Base-by-base conservation (phyloP, 1,140 invertebrate species). In the Eupeodes corollae region DNA sequence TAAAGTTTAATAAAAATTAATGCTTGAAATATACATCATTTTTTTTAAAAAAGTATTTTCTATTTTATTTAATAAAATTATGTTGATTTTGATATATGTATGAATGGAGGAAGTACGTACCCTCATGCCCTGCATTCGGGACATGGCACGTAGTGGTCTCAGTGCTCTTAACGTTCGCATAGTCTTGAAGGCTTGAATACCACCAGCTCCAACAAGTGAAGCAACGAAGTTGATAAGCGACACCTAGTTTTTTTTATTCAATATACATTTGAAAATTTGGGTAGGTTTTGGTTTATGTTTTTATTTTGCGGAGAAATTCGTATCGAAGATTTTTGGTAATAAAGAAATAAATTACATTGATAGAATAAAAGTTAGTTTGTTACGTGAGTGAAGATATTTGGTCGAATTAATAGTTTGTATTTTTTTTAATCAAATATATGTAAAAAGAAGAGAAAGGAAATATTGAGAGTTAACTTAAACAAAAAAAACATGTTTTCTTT, bases 111-210 rank as follows among this genome's bases (percentile, higher is more conserved):
- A 67, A 67, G 70, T 79, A 85, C 86, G 78, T 89, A 93, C 90
- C 84, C 90, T 86, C 91, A 94, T 94, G 75, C 91, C 91, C 81
- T 95, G 90, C 88, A 93, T 92, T 75, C 90, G 82, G 75, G 89
- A 91, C 86, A 95, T 89, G 70, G 90, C 91, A 76, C 89, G 84
- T 73, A 94, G 80, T 68, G 90, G 90, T 71, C 91, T 83, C 73
- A 95, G 81, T 71, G 91, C 91, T 77, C 91, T 83, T 67, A 94
- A 79, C 64, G 91, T 93, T 82, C 90, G 76, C 91, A 94, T 94
- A 71, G 91, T 93, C 87, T 93, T 93, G 84, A 94, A 93, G 73
- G 90, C 91, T 82, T 93, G 89, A 81, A 93, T 92, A 75, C 89
- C 88, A 70, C 89, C 88, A 70, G 86, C 88, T 71, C 90, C 89